Evolutionary conservation across 2,113 vertebrate genomes (phyloP).

Genomic region (Sinocyclocheilus rhinocerous): DNA sequence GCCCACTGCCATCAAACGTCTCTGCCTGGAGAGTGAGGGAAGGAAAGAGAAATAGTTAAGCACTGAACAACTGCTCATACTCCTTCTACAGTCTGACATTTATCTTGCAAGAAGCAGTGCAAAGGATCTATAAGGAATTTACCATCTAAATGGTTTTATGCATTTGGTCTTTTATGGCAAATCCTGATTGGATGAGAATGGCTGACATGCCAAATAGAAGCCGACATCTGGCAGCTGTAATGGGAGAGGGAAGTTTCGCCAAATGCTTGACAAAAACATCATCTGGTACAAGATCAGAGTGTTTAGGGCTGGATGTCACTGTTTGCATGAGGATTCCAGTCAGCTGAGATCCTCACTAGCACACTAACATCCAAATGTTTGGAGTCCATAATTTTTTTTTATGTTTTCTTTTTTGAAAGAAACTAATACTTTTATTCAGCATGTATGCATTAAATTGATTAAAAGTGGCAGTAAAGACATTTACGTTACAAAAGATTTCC

Average conservation of each 20-base stretch:
- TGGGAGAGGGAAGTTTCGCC: neutral
- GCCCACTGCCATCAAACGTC: slow-evolving; percentile 89
- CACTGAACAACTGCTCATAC: neutral
- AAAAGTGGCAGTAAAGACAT: no score
- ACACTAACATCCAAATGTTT: neutral
- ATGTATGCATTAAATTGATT: no score
- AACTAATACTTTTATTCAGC: no score
- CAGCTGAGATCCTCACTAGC: neutral
- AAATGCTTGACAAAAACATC: neutral
- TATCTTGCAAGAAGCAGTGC: neutral
- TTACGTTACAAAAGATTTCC: no score
- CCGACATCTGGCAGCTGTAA: neutral
- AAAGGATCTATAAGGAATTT: neutral
- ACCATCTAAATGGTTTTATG: neutral
- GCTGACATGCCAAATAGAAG: neutral
- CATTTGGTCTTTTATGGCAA: neutral
- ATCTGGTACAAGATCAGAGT: neutral
- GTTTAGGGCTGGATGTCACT: slow-evolving; percentile 13
- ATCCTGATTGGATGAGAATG: neutral
- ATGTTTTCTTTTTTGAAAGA: neutral
- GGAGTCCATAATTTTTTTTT: neutral
- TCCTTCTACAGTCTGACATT: neutral
- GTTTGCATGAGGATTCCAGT: neutral
- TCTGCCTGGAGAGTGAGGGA: slow-evolving; percentile 80
- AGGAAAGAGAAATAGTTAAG: slow-evolving; percentile 13